Percentiles rank a stretch among this genome's conserved stretches.
These are phyloP conservation scores for Germaria angustata DNA, from an alignment of 2,888 invertebrate species.

Conservation along the genomic window DNA sequence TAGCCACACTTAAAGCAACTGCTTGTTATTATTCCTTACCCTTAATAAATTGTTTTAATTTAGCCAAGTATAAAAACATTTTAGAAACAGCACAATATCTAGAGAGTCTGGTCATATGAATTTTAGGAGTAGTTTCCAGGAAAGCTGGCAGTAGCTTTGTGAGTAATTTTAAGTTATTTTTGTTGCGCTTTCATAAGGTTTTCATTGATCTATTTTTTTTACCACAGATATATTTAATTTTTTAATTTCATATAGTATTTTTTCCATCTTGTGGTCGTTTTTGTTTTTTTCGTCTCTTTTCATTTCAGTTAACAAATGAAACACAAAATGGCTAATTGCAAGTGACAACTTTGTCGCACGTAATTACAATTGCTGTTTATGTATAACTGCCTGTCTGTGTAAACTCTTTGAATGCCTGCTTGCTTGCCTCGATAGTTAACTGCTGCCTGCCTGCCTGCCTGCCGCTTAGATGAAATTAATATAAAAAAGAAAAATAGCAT, in stretches of 20 bases:
- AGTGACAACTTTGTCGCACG: constrained; percentile 70
- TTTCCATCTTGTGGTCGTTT: constrained; percentile 16
- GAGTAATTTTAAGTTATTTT: neutral
- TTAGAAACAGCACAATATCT: too few species aligned
- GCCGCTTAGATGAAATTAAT: constrained; percentile 27
- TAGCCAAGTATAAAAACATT: too few species aligned
- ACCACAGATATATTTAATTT: neutral
- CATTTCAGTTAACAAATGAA: constrained; percentile 57
- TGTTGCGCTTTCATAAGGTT: neutral
- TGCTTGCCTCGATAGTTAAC: constrained; percentile 8
- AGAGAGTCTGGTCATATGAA: too few species aligned
- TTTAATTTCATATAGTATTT: neutral
- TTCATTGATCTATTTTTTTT: constrained; percentile 29
- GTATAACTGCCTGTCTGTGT: constrained; percentile 54
- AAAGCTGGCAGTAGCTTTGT: neutral
- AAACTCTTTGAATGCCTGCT: constrained; percentile 33
- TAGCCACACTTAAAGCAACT: too few species aligned
- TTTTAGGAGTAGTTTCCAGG: too few species aligned
- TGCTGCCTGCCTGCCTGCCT: constrained; percentile 18
- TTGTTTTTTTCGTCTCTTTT: constrained; percentile 9
- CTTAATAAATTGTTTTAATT: too few species aligned
- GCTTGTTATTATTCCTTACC: too few species aligned
- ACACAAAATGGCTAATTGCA: constrained; percentile 69
- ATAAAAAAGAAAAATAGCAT: constrained; percentile 26
- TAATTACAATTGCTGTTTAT: constrained; percentile 68